phyloP scores from a whole-genome alignment of 2,888 invertebrate genomes.

The Cremastinae sp. region DNA sequence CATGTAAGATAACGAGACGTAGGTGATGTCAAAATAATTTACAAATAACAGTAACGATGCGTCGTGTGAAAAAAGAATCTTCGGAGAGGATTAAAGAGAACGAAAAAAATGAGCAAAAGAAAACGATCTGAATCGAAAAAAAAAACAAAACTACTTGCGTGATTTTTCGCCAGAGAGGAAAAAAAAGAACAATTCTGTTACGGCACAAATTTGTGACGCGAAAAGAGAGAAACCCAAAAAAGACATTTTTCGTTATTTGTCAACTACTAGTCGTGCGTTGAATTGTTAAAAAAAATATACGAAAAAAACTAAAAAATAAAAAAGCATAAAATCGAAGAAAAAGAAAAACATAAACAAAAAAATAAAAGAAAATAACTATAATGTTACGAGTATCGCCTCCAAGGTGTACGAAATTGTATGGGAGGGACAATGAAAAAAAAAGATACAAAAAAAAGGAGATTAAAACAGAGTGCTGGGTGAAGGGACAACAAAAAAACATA shows the following conservation, averaged over 20 bases:
- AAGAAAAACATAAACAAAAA: constrained; percentile 39
- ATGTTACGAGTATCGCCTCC: constrained; percentile 60
- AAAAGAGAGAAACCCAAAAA: constrained; percentile 50
- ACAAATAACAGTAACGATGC: constrained; percentile 61
- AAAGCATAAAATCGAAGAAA: constrained; percentile 27
- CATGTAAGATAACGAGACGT: constrained; percentile 59
- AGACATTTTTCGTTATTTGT: constrained; percentile 63
- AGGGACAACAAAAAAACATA: constrained; percentile 51
- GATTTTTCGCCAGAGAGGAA: too few relatives aligned
- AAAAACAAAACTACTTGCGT: constrained; percentile 9
- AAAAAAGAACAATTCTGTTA: constrained; percentile 55
- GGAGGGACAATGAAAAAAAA: constrained; percentile 20
- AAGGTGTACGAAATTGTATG: constrained; percentile 54
- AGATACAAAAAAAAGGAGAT: constrained; percentile 36
- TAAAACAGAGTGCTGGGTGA: constrained; percentile 47
- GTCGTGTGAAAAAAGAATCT: too few relatives aligned
- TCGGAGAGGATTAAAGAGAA: too few relatives aligned
- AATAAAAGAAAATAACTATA: constrained; percentile 52
- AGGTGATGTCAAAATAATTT: constrained; percentile 62
- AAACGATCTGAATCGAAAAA: constrained; percentile 35
- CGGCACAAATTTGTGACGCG: constrained; percentile 34
- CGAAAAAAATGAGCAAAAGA: constrained; percentile 45
- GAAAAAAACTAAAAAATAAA: constrained; percentile 44
- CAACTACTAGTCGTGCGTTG: constrained; percentile 59
- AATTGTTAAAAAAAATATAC: constrained; percentile 52